Evolutionary conservation across 2,888 invertebrate genomes (phyloP).

Genomic region (Blastobasis lacticolella): DNA sequence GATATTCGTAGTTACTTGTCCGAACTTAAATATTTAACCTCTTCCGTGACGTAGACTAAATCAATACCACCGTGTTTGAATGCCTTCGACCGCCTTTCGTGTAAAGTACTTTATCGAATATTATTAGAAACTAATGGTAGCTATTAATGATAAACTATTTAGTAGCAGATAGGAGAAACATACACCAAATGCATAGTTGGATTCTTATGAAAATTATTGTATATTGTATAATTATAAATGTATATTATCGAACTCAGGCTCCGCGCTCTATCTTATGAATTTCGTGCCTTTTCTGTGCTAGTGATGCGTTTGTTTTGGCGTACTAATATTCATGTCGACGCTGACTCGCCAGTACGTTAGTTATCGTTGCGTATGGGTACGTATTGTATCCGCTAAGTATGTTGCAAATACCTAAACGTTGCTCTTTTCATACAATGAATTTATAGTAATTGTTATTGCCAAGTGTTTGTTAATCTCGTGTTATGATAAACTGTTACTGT

Average conservation of each 20-base stretch:
- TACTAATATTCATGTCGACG: conserved; percentile 16
- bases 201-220: conserved; percentile 4
- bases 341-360: conserved; percentile 11
- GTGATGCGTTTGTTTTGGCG: conserved; percentile 50
- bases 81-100: neutral
- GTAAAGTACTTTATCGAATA: neutral
- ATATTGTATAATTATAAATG: conserved; percentile 10
- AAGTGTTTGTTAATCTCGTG: neutral
- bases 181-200: conserved; percentile 1
- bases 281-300: conserved; percentile 64
- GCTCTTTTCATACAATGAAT: neutral
- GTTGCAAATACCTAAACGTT: neutral
- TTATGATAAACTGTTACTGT: neutral
- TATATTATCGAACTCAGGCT: conserved; percentile 15
- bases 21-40: neutral
- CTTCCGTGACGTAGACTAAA: neutral
- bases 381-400: neutral
- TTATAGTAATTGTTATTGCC: neutral
- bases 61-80: neutral
- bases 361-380: neutral
- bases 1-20: too few relatives aligned
- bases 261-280: conserved; percentile 67
- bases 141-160: neutral
- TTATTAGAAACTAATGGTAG: neutral
- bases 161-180: neutral